A percentile compares a stretch with the other conserved stretches of the same genome.
phyloP scores from a whole-genome alignment of 2,797 vertebrate genomes.

The Cephalopachus bancanus region DNA sequence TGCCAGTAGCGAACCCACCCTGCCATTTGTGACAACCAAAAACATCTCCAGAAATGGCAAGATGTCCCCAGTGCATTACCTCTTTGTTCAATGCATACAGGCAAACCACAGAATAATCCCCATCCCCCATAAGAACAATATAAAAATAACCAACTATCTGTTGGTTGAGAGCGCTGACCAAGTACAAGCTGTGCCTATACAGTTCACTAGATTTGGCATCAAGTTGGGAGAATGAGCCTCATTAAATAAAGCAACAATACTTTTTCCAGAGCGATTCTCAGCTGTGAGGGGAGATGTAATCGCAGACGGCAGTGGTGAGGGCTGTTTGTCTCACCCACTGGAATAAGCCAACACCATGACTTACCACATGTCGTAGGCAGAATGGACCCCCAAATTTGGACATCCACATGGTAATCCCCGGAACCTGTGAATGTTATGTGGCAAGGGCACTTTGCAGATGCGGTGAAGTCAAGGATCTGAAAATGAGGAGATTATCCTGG shows the following conservation, averaged over 20 bases:
- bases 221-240: neutral
- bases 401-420: fast-evolving
- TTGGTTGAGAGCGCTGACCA: neutral
- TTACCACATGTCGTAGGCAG: fast-evolving
- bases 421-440: neutral
- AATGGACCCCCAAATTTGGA: neutral
- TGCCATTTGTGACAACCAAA: neutral
- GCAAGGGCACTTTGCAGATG: neutral
- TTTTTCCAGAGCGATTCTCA: neutral
- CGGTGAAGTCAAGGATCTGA: neutral
- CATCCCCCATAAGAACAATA: neutral
- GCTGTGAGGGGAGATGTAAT: neutral
- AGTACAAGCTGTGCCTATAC: neutral
- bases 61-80: neutral
- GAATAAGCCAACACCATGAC: neutral
- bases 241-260: neutral
- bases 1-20: neutral
- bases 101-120: neutral
- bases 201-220: neutral
- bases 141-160: neutral
- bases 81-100: neutral
- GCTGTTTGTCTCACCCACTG: neutral
- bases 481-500: neutral
- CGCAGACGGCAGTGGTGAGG: neutral
- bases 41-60: neutral